Base-by-base conservation (phyloP, 2,797 vertebrate genomes). In the Danio tinwini region DNA sequence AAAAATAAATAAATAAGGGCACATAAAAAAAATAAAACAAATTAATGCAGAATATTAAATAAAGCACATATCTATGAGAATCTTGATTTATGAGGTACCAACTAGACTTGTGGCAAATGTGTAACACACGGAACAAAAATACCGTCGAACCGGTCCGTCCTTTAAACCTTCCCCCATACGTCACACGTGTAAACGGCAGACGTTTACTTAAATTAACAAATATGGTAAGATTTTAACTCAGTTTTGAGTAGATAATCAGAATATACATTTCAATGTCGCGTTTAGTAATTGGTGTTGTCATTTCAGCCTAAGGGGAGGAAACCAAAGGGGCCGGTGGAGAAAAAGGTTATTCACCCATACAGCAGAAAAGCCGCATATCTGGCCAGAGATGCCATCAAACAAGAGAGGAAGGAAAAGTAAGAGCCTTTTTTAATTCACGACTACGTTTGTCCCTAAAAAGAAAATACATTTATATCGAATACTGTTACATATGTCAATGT, bases 281-380 rank as follows among this genome's bases (percentile, higher is more conserved):
- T 55, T 79, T 72, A 6, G 59, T 29, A 17, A 12, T 10, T n/a
- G 0, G 3, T 44, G 0, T 72, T 74, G 5, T 17, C 39, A 9
- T 72, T 94, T 87, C 87, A 98, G 96, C 97, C 97, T 42, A 99
- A 98, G 85, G 83, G 82, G 75, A 89, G 81, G 49, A 98, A 94
- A 82, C 91, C 86, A 12, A 96, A 95, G 87, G 87, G 69, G 0
- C 88, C 93, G 61, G 93, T 88, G 47, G 94, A 95, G 82, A 94
- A 93, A 56, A 99, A 98, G 83, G 93, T 92, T 55, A 88, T 95
- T 82, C 98, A 99, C 84, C 98, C 98, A 0, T 97, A 93, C 85
- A 99, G 98, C 87, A 94, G 98, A 88, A 98, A 97, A 88, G 97
- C 98, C 8, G 96, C 94, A 0, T 97, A 96, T 40, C 91, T 99